Conservation (phyloP, 2,113 vertebrate species). For the Melanocharis versteri region DNA sequence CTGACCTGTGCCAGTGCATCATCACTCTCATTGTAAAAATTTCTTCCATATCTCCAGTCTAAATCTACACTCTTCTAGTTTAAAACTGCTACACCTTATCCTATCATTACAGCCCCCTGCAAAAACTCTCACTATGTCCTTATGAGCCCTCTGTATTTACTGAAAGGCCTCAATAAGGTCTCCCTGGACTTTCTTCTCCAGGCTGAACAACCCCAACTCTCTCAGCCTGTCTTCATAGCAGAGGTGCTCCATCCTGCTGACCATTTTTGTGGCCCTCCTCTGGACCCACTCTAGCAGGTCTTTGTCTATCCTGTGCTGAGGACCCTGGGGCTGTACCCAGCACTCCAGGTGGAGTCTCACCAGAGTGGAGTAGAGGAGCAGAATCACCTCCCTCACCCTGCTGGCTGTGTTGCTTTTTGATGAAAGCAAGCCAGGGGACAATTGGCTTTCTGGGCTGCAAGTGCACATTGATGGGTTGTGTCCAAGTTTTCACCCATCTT, state of each 20-base stretch:
- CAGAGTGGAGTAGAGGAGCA: not conserved
- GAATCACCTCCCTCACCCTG: fast-evolving
- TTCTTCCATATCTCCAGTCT: not conserved
- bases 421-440: not conserved
- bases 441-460: not conserved
- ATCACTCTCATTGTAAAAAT: not conserved
- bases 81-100: not conserved
- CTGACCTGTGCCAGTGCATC: not conserved
- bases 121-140: not conserved
- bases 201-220: not conserved
- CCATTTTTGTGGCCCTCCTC: not conserved
- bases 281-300: fast-evolving
- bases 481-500: not conserved
- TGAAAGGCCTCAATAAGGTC: not conserved
- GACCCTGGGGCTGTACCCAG: fast-evolving
- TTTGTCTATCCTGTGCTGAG: not conserved
- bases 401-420: fast-evolving
- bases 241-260: not conserved
- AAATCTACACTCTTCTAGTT: not conserved
- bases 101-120: not conserved
- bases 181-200: not conserved
- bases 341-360: not conserved
- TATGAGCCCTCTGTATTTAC: not conserved
- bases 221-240: not conserved
- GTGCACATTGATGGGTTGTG: fast-evolving